Evolutionary conservation across 2,797 vertebrate species (phyloP).

Genomic region (Diceros bicornis): DNA sequence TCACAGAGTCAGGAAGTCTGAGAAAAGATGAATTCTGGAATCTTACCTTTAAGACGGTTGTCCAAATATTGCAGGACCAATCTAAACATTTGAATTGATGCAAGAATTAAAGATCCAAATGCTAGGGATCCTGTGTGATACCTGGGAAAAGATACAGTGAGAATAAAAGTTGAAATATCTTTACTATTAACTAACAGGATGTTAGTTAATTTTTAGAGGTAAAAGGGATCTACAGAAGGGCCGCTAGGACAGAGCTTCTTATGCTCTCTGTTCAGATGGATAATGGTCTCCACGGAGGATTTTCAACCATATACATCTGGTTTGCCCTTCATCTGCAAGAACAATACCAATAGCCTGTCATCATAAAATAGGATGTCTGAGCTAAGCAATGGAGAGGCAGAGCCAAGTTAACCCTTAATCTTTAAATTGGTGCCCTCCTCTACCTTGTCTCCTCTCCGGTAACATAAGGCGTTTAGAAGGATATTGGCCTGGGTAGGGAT

Average conservation of each 20-base stretch:
- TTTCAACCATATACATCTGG: neutral
- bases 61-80: slow-evolving; percentile 95
- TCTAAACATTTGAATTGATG: slow-evolving; percentile 94
- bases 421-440: neutral
- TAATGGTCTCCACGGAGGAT: neutral
- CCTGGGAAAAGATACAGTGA: slow-evolving; percentile 88
- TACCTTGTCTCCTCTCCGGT: neutral
- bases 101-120: slow-evolving; percentile 96
- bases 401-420: neutral
- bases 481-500: neutral
- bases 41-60: slow-evolving; percentile 94
- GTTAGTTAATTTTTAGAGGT: neutral
- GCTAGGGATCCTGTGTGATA: slow-evolving; percentile 98
- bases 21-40: slow-evolving; percentile 44
- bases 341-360: neutral
- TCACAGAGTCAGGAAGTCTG: neutral
- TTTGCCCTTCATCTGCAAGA: neutral
- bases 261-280: neutral
- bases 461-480: neutral
- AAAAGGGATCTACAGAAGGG: neutral
- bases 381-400: neutral
- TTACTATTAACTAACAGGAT: slow-evolving; percentile 16
- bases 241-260: neutral
- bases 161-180: slow-evolving; percentile 31
- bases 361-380: slow-evolving; percentile 7